phyloP scores from a whole-genome alignment of 2,113 vertebrate genomes.

The Charina bottae region DNA sequence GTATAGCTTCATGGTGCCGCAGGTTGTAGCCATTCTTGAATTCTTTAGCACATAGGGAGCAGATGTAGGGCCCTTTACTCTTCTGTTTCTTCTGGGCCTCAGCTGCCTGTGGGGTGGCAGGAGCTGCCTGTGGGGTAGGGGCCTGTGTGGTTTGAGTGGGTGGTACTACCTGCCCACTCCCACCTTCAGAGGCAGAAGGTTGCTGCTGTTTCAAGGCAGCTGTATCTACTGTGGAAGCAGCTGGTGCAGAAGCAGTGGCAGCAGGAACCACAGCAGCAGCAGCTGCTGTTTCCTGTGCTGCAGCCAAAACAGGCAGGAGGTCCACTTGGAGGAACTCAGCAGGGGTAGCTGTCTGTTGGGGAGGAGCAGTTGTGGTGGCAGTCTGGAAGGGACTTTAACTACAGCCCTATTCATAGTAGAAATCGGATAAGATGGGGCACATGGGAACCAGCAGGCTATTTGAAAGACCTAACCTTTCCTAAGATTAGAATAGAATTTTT shows the following conservation, averaged over 20 bases:
- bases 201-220: constrained; percentile 71
- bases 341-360: constrained; percentile 85
- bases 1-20: constrained; percentile 90
- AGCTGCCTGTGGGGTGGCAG: constrained; percentile 54
- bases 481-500: too few relatives aligned
- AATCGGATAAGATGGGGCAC: too few relatives aligned
- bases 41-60: constrained; percentile 89
- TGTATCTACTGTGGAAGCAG: constrained; percentile 82
- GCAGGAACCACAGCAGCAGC: constrained; percentile 60
- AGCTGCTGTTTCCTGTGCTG: constrained; percentile 66
- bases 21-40: constrained; percentile 94
- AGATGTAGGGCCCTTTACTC: constrained; percentile 81
- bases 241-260: constrained; percentile 54
- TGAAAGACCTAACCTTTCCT: too few relatives aligned
- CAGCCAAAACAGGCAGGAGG: constrained; percentile 82
- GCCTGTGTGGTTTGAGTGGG: constrained; percentile 49
- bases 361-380: constrained; percentile 63
- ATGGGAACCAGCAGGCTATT: too few relatives aligned
- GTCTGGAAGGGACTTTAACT: too few relatives aligned
- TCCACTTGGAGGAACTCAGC: constrained; percentile 89
- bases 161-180: constrained; percentile 63
- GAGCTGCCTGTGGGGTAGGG: constrained; percentile 62
- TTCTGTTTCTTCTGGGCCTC: constrained; percentile 70
- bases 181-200: constrained; percentile 74
- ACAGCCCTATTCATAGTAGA: too few relatives aligned